Evolutionary conservation across 2,113 vertebrate species (phyloP).

Genomic region (Myxocyprinus asiaticus): DNA sequence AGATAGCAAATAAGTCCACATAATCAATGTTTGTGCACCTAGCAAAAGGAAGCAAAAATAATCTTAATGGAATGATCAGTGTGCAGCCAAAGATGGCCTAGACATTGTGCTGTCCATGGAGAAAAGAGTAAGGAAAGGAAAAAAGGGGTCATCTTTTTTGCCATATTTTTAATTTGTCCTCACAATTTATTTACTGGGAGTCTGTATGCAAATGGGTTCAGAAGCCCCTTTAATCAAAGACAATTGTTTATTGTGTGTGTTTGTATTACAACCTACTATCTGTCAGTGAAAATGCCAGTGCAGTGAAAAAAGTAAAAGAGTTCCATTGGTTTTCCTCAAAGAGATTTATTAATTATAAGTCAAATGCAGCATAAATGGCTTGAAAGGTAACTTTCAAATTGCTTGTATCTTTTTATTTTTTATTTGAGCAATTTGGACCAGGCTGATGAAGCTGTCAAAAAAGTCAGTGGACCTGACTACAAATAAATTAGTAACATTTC

Average conservation of each 20-base stretch:
- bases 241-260: neutral
- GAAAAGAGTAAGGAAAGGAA: constrained; percentile 23
- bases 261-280: neutral
- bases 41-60: neutral
- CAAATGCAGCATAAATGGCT: neutral
- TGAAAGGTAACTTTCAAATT: neutral
- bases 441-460: neutral
- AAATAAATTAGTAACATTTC: constrained; percentile 35
- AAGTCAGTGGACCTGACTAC: neutral
- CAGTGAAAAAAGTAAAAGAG: neutral
- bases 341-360: neutral
- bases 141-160: constrained; percentile 30
- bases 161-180: constrained; percentile 25
- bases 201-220: neutral
- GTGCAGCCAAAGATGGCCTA: constrained; percentile 13
- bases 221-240: neutral
- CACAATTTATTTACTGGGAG: neutral
- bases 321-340: neutral
- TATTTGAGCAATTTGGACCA: neutral
- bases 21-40: neutral
- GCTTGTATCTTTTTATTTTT: neutral
- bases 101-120: constrained; percentile 4
- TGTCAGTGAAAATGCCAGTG: neutral
- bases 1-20: no score
- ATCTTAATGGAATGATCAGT: neutral